These are phyloP conservation scores for Cololabis saira DNA, from an alignment of 2,113 vertebrate species.

Conservation along the genomic window DNA sequence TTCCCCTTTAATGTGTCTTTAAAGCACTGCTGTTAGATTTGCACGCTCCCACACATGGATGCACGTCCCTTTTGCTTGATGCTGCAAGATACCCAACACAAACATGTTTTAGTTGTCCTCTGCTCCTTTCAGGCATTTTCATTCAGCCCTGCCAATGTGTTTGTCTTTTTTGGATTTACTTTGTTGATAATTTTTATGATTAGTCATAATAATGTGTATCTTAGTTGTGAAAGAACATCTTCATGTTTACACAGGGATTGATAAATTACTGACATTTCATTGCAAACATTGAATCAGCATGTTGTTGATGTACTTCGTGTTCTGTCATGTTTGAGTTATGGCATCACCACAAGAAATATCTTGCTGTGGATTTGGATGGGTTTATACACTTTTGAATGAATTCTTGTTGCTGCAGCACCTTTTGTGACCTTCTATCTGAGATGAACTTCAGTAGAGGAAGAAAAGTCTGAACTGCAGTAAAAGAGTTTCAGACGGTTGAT, in stretches of 20 bases:
- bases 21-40: neutral
- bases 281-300: neutral
- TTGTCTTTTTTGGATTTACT: neutral
- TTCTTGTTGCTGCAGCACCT: no score
- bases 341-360: no score
- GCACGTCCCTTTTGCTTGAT: neutral
- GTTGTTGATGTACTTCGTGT: no score
- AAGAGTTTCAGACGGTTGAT: neutral
- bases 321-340: no score
- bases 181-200: neutral
- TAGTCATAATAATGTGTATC: neutral
- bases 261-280: neutral
- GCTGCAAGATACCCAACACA: neutral
- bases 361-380: no score
- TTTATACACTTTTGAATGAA: no score
- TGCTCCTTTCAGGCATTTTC: neutral
- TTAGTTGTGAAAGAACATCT: neutral
- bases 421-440: neutral
- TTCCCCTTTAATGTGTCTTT: constrained; percentile 22
- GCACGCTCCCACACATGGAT: neutral
- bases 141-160: neutral
- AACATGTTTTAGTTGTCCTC: neutral
- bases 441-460: neutral
- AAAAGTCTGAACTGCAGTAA: neutral
- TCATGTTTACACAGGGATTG: neutral